Evolutionary conservation across 2,113 vertebrate species (phyloP).

Genomic region (Mixornis gularis): DNA sequence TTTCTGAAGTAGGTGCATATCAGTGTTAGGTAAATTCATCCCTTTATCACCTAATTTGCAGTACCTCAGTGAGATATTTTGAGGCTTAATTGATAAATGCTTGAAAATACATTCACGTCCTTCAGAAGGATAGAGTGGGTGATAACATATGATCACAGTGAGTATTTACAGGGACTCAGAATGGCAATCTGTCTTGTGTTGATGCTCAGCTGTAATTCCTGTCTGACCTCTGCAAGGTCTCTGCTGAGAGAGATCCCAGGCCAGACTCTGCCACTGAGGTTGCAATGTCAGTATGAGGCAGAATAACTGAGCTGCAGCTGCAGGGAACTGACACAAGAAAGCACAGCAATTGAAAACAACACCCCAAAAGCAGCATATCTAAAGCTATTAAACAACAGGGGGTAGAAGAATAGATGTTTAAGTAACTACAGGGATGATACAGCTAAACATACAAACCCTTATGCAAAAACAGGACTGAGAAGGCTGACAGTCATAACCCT

Average conservation of each 20-base stretch:
- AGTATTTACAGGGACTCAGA: not conserved
- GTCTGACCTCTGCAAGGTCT: not conserved
- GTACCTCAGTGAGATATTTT: conserved; percentile 14
- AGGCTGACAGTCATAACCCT: not conserved
- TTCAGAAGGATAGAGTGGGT: not conserved
- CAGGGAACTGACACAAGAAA: not conserved
- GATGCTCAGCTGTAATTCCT: not conserved
- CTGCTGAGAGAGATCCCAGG: not conserved
- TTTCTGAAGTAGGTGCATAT: conserved; percentile 16
- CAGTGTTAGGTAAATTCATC: conserved; percentile 21
- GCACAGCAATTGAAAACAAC: not conserved
- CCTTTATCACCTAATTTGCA: conserved; percentile 47
- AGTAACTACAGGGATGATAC: not conserved
- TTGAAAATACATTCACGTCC: not conserved
- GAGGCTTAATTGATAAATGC: conserved; percentile 21
- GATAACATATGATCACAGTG: not conserved
- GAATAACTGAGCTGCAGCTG: not conserved
- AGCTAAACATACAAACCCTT: not conserved
- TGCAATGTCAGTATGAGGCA: accelerated
- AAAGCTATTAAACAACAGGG: not conserved
- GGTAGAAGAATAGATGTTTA: not conserved
- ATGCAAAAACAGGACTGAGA: not conserved
- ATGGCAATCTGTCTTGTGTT: not conserved
- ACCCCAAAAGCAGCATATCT: not conserved
- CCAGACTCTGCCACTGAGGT: not conserved